Base-by-base conservation (phyloP, 2,797 vertebrate genomes). In the Vireo griseus region DNA sequence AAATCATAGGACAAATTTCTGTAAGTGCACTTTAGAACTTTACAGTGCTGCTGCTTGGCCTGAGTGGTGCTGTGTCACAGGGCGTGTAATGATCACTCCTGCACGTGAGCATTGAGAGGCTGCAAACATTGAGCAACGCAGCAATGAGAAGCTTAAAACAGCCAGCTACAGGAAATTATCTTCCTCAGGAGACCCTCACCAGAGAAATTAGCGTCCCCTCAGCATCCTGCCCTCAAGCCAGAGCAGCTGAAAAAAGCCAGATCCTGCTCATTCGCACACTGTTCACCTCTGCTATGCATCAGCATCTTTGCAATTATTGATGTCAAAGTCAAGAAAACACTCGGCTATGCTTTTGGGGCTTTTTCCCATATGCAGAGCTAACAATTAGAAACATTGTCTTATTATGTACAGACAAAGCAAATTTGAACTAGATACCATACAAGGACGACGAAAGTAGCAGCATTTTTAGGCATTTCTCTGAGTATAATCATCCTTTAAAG, bases 1-100 rank as follows among this genome's bases (percentile, higher is more conserved):
- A 57, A 88, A 45, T 5, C 67, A 45, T 0, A 3, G 58, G 63
- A 63, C 58, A 35, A 8, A 35, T 68, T 45, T 31, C 50, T 68
- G 3, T 11, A 5, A 58, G 28, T 5, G 28, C 40, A 5, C n/a
- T 58, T 63, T 4, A 17, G 11, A 24, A 31, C 11, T 55, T 40
- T 0, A 22, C 31, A 7, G 58, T 13, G 31, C 21, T 35, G 1
- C 9, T 18, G 45, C 58, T 52, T 6, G 33, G 35, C 5, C 42
- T 4, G 45, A 16, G 31, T 7, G 3, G 9, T 51, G 28, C 57
- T 16, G 50, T 12, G 50, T 29, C 61, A 16, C 59, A 7, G 24
- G 11, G 3, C 1, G 1, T 16, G 54, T 0, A 0, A 18, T 13
- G 0, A 0, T 40, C 50, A 1, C 77, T 76, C 68, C 12, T 17